Percentiles rank a stretch among this genome's conserved stretches.
phyloP scores from a whole-genome alignment of 2,113 vertebrate species.

The Brienomyrus longianalis region DNA sequence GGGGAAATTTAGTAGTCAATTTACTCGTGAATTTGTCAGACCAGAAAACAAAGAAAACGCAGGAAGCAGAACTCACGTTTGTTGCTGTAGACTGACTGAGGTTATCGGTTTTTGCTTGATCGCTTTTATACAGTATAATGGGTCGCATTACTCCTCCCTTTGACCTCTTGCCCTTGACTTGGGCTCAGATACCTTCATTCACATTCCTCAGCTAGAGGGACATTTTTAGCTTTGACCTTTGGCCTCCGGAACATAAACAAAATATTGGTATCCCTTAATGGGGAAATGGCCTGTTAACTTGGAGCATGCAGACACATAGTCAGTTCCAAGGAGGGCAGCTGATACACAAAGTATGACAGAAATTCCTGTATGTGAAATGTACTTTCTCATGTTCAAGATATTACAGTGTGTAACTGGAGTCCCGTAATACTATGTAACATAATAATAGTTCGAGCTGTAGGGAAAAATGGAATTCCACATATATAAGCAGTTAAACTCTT shows the following conservation, averaged over 20 bases:
- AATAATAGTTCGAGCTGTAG: not conserved
- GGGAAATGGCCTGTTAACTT: not conserved
- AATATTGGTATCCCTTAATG: not conserved
- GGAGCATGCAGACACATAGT: not conserved
- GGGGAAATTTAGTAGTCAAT: not conserved
- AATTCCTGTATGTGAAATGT: not conserved
- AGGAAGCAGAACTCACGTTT: not conserved
- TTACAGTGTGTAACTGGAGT: not conserved
- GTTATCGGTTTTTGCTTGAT: not conserved
- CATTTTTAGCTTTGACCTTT: conserved; percentile 21
- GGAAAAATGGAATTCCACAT: not conserved
- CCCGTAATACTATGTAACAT: not conserved
- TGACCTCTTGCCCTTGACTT: not conserved
- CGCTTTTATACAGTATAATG: not conserved
- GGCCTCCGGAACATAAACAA: conserved; percentile 19
- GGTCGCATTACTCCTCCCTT: not conserved
- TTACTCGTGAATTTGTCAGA: not conserved
- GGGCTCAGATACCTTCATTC: not conserved
- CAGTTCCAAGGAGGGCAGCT: not conserved
- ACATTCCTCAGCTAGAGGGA: conserved; percentile 9
- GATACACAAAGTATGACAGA: not conserved
- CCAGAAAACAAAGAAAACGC: not conserved
- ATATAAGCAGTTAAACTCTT: not conserved
- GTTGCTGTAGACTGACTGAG: not conserved
- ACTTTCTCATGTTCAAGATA: not conserved